Percentiles rank a stretch among this genome's conserved stretches.
These are phyloP conservation scores for Madoqua kirkii DNA, from an alignment of 2,113 vertebrate species.

Conservation along the genomic window DNA sequence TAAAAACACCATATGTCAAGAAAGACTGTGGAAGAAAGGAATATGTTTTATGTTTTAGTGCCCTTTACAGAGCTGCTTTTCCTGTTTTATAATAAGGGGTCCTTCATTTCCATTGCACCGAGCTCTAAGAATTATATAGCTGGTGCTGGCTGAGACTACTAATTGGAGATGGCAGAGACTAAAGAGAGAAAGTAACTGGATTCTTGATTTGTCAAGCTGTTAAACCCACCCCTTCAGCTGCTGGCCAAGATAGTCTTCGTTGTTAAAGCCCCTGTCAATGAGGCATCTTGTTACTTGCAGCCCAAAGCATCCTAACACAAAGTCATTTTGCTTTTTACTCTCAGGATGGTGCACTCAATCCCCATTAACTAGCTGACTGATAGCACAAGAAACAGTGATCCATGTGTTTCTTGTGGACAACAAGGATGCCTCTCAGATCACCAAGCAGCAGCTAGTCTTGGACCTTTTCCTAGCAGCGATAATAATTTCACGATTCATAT, in stretches of 20 bases:
- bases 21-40: not conserved
- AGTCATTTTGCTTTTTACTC: not conserved
- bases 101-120: not conserved
- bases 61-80: not conserved
- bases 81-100: not conserved
- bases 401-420: rapidly evolving
- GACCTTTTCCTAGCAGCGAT: not conserved
- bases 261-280: not conserved
- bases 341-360: too few relatives aligned
- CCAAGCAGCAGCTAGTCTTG: not conserved
- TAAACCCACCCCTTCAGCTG: not conserved
- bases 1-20: rapidly evolving
- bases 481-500: not conserved
- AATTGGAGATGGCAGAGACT: not conserved
- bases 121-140: not conserved
- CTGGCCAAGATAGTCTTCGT: not conserved
- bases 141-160: not conserved
- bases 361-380: rapidly evolving
- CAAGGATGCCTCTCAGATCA: not conserved
- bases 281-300: not conserved
- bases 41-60: not conserved
- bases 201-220: not conserved
- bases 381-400: too few relatives aligned
- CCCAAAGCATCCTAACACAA: not conserved
- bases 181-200: not conserved